Conservation (phyloP, 2,797 vertebrate species). For the Anableps anableps region DNA sequence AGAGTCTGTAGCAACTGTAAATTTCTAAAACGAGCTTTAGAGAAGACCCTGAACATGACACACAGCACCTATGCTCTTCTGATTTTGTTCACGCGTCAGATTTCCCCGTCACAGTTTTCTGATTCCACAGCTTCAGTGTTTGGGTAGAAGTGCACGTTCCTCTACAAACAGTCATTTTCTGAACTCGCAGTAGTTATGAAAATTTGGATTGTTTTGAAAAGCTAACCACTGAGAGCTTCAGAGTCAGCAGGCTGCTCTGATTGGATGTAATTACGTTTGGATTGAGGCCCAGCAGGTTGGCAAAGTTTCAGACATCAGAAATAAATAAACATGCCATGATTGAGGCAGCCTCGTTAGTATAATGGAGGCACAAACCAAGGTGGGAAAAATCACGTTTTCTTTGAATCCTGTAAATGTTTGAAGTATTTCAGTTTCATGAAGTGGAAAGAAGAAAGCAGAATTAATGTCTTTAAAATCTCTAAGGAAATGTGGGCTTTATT, state of each 20-base stretch:
- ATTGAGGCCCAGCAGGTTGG: constrained; percentile 16
- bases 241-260: constrained; percentile 4
- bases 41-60: constrained; percentile 4
- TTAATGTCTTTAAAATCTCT: neutral
- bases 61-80: constrained; percentile 1
- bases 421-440: neutral
- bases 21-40: constrained; percentile 1
- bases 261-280: constrained; percentile 20
- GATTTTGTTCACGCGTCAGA: neutral
- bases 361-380: neutral
- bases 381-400: neutral
- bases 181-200: neutral
- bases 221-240: constrained; percentile 1
- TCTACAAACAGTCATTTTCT: neutral
- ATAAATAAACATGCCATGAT: constrained; percentile 7
- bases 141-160: neutral
- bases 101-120: neutral
- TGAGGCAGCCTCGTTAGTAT: neutral
- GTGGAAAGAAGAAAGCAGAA: neutral
- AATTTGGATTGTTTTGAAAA: neutral
- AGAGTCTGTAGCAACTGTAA: constrained; percentile 22
- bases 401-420: neutral
- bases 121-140: neutral
- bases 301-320: neutral
- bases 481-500: neutral